Evolutionary conservation across 2,113 vertebrate genomes (phyloP).

Genomic region (Corvus cornix): DNA sequence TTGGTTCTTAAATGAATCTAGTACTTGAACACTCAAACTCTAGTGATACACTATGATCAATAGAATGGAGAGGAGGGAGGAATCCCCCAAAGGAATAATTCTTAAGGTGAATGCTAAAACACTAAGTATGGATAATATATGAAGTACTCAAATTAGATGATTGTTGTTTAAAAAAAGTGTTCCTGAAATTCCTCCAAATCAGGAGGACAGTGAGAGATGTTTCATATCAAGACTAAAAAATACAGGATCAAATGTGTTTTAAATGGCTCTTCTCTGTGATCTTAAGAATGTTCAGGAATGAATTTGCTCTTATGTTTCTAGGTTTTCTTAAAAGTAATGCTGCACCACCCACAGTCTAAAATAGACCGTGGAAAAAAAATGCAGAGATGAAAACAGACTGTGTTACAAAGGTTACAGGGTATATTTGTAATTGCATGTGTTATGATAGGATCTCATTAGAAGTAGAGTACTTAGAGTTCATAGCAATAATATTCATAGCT

Average conservation of each 20-base stretch:
- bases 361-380: background rate
- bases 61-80: background rate
- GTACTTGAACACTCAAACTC: background rate
- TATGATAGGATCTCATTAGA: background rate
- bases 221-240: background rate
- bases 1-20: background rate
- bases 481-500: background rate
- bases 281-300: background rate
- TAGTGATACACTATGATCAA: background rate
- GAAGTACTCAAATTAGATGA: background rate
- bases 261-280: background rate
- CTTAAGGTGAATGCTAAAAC: background rate
- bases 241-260: background rate
- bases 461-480: background rate
- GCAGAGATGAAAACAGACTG: background rate
- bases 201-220: background rate
- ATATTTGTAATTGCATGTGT: background rate
- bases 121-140: background rate
- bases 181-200: background rate
- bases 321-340: background rate
- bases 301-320: background rate
- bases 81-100: background rate
- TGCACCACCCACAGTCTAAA: background rate
- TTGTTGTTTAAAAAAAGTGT: background rate
- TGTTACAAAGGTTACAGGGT: conserved; percentile 5